Base-by-base conservation (phyloP, 2,888 invertebrate genomes). In the Villa cingulata region DNA sequence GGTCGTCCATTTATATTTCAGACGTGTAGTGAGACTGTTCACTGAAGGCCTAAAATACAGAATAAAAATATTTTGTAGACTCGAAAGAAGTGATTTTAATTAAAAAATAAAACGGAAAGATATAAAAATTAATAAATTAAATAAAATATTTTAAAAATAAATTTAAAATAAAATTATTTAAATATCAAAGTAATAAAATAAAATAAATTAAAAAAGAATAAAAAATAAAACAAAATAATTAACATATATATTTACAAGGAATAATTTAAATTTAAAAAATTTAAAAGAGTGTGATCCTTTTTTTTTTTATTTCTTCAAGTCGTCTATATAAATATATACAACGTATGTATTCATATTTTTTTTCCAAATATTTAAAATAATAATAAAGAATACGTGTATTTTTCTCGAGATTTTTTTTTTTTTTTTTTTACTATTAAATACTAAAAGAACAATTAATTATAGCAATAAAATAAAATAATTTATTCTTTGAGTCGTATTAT, bases 1-100 rank as follows among this genome's bases (percentile, higher is more conserved):
- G 29, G 4, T 32, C 38, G 34, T 39, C 48, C 29, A 16, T 49
- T 54, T 47, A 46, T 53, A 53, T 59, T 58, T 43, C 56, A 61
- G 61, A 59, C 58, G 57, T 61, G 59, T 57, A 60, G 57, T 59
- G 59, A 59, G 59, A 60, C 58, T 59, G 59, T 61, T 58, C 55
- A 57, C 53, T 58, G 12, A 56, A 58, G 56, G 56, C 56, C 57
- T 56, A 54, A 54, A 37, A 27, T 42, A 46, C 53, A 48, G 45
- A 43, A 46, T 46, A 48, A 53, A 32, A 32, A 46, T 47, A 41
- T 45, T 46, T 46, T 46, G 41, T 41, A 46, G 29, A 32, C 9
- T 12, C 19, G 38, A 41, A 34, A 51, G 48, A 50, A 49, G 54
- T 53, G 50, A 45, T 34, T 36, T 42, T 12, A 1, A 5, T 12